phyloP scores from a whole-genome alignment of 2,113 vertebrate genomes.

The Rhegmatorhina hoffmannsi region DNA sequence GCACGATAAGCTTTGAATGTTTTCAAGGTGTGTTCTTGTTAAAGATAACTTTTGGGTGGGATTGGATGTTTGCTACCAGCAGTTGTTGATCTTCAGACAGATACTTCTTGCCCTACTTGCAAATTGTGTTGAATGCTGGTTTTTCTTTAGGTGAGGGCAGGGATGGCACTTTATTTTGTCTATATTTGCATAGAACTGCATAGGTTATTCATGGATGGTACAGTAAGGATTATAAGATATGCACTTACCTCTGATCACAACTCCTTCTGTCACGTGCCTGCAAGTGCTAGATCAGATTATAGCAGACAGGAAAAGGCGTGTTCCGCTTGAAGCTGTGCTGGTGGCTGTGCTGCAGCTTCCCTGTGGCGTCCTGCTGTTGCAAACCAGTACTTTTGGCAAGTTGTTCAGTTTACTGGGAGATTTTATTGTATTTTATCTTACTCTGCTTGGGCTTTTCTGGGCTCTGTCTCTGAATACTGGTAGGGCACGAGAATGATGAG shows the following conservation, averaged over 20 bases:
- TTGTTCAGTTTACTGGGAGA: background rate
- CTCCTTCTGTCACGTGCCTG: slow-evolving; percentile 23
- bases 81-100: background rate
- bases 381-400: background rate
- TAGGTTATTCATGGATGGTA: background rate
- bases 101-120: background rate
- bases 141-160: background rate
- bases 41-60: background rate
- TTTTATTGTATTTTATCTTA: background rate
- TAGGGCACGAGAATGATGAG: background rate
- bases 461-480: background rate
- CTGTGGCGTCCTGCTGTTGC: background rate
- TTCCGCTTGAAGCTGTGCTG: slow-evolving; percentile 9
- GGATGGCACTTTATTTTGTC: background rate
- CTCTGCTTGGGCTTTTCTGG: background rate
- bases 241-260: slow-evolving; percentile 29
- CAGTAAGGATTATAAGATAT: background rate
- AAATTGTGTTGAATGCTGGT: background rate
- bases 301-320: slow-evolving; percentile 68
- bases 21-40: background rate
- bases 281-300: slow-evolving; percentile 58
- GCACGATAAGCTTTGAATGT: background rate
- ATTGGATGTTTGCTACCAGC: background rate
- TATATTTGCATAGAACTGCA: background rate
- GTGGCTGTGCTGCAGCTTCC: slow-evolving; percentile 1